phyloP scores from a whole-genome alignment of 2,888 invertebrate species.

The Dusona sp. region DNA sequence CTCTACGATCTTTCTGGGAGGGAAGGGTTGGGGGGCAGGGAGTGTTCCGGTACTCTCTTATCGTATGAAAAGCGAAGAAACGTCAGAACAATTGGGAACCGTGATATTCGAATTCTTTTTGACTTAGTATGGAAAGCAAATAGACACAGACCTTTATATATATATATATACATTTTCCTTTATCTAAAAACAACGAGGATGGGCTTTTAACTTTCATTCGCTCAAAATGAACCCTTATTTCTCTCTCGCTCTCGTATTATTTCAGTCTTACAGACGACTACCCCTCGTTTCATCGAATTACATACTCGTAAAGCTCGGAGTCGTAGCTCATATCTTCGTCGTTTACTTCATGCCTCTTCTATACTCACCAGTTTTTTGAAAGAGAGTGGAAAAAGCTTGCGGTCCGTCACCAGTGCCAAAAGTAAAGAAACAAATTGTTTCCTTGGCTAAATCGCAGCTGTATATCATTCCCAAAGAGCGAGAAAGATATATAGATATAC shows the following conservation, averaged over 20 bases:
- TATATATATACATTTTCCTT: background rate
- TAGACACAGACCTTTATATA: background rate
- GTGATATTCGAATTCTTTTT: constrained; percentile 19
- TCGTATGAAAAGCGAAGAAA: constrained; percentile 40
- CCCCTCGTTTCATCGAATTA: constrained; percentile 31
- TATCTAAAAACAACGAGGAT: constrained; percentile 11
- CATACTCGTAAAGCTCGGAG: constrained; percentile 32
- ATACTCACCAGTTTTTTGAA: background rate
- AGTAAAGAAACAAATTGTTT: constrained; percentile 62
- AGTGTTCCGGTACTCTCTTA: constrained; percentile 11
- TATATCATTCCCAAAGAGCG: constrained; percentile 47
- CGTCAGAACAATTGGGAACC: constrained; percentile 21
- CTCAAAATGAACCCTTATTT: constrained; percentile 15
- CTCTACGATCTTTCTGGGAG: constrained; percentile 49
- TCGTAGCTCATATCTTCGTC: constrained; percentile 43
- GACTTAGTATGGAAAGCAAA: constrained; percentile 15
- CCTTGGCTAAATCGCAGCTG: constrained; percentile 58
- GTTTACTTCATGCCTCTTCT: constrained; percentile 18
- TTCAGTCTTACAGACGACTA: background rate
- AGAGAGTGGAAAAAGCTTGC: constrained; percentile 3
- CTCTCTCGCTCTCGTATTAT: background rate
- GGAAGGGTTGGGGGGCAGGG: background rate
- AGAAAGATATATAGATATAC: background rate
- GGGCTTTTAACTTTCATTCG: constrained; percentile 15
- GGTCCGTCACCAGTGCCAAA: constrained; percentile 48